Conservation (phyloP, 2,888 invertebrate genomes). For the Eristalis intricaria region DNA sequence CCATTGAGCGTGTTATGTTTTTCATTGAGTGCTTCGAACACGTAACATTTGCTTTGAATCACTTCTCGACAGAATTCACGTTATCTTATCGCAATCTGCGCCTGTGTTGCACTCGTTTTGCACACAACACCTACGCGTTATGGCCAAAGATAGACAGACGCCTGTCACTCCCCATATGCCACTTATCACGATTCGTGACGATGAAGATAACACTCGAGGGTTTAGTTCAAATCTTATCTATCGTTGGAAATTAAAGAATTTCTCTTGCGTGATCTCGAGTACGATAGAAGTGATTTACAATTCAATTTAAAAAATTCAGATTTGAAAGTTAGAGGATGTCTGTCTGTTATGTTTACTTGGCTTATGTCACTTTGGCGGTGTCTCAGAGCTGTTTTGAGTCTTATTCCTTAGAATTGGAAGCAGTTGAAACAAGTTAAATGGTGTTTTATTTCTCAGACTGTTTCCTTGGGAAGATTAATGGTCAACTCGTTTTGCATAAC, state of each 20-base stretch:
- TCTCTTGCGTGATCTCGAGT: neutral
- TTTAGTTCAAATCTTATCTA: neutral
- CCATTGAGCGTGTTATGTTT: neutral
- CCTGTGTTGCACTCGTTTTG: slow-evolving; percentile 15
- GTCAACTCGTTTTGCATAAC: neutral
- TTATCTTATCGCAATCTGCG: slow-evolving; percentile 17
- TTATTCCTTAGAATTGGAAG: neutral
- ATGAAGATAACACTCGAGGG: neutral
- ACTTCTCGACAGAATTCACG: neutral
- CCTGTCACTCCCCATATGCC: neutral
- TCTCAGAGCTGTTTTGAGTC: neutral
- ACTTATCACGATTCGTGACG: neutral
- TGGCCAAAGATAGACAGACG: neutral
- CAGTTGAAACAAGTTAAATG: neutral
- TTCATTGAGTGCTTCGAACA: neutral
- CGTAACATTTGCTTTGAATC: neutral
- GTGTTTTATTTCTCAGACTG: neutral
- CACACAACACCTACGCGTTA: slow-evolving; percentile 31
- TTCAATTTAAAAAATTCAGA: neutral
- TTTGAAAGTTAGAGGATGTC: neutral
- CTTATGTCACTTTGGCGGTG: neutral
- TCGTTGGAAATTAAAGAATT: neutral
- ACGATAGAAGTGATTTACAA: neutral
- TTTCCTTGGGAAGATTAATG: neutral
- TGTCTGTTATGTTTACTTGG: neutral